phyloP scores from a whole-genome alignment of 2,888 invertebrate species.

The Tetropium fuscum region DNA sequence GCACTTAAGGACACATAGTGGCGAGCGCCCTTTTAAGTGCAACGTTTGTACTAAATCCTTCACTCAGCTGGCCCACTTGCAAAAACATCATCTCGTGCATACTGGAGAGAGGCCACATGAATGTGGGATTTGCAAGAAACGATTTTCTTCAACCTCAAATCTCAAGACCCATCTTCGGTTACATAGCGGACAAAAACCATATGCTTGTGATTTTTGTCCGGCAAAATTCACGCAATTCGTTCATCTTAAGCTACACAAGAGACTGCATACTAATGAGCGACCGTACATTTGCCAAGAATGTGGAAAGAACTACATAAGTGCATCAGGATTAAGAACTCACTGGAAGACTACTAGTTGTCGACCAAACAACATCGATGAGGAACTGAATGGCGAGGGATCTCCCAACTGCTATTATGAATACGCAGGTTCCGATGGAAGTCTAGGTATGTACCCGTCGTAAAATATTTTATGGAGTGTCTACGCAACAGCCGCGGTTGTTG shows the following conservation, averaged over 20 bases:
- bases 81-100: constrained; percentile 98
- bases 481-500: too few relatives aligned
- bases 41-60: constrained; percentile 97
- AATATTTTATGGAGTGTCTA: too few relatives aligned
- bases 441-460: too few relatives aligned
- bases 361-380: constrained; percentile 91
- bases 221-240: constrained; percentile 99
- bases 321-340: constrained; percentile 91
- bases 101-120: constrained; percentile 99
- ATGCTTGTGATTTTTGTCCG: constrained; percentile 95
- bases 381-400: constrained; percentile 71
- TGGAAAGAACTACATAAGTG: constrained; percentile 98
- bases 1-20: constrained; percentile 98
- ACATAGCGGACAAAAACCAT: constrained; percentile 96
- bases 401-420: constrained; percentile 72
- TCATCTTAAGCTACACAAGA: constrained; percentile 95
- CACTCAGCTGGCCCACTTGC: constrained; percentile 96
- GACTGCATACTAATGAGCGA: constrained; percentile 96
- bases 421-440: constrained; percentile 75
- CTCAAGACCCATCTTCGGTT: constrained; percentile 97
- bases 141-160: constrained; percentile 98
- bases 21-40: constrained; percentile 98
- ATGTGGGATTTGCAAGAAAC: constrained; percentile 97
- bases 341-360: constrained; percentile 96
- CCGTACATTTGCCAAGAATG: constrained; percentile 98